These are phyloP conservation scores for Melanostoma scalare DNA, from an alignment of 2,888 invertebrate species.

Conservation along the genomic window DNA sequence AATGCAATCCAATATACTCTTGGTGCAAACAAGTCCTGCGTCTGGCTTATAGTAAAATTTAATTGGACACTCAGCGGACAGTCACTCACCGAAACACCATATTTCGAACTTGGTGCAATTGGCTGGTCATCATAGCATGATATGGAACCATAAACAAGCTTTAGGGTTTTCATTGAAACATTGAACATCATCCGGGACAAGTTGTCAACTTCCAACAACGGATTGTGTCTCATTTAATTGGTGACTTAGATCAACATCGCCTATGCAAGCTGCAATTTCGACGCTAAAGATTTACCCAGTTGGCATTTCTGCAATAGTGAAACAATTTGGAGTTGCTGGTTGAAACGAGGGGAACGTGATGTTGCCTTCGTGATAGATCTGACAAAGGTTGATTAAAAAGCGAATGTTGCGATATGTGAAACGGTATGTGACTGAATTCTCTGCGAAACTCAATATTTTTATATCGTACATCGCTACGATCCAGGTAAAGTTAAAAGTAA, in stretches of 20 bases:
- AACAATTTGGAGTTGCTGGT: conserved; percentile 76
- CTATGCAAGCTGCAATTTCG: conserved; percentile 19
- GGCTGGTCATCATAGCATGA: conserved; percentile 19
- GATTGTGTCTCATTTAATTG: conserved; percentile 41
- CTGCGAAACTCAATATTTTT: conserved; percentile 70
- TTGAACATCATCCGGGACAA: conserved; percentile 63
- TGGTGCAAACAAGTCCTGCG: too few relatives aligned
- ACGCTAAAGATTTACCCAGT: conserved; percentile 27
- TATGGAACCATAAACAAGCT: conserved; percentile 65
- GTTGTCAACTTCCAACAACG: conserved; percentile 58
- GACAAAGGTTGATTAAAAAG: conserved; percentile 22
- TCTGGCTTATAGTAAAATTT: conserved; percentile 67
- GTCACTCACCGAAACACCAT: conserved; percentile 74
- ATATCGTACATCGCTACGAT: conserved; percentile 3
- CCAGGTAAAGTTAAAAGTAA: conserved; percentile 2
- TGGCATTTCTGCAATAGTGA: conserved; percentile 41
- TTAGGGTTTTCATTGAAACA: conserved; percentile 72
- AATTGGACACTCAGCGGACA: conserved; percentile 52
- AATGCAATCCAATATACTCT: too few relatives aligned
- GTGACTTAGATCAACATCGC: conserved; percentile 74
- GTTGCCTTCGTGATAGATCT: conserved; percentile 55
- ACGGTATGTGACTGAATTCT: conserved; percentile 8
- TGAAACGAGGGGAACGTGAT: conserved; percentile 75
- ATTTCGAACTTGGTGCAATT: conserved; percentile 74
- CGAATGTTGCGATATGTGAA: conserved; percentile 10